Conservation (phyloP, 2,797 vertebrate species). For the Chrosomus eos region DNA sequence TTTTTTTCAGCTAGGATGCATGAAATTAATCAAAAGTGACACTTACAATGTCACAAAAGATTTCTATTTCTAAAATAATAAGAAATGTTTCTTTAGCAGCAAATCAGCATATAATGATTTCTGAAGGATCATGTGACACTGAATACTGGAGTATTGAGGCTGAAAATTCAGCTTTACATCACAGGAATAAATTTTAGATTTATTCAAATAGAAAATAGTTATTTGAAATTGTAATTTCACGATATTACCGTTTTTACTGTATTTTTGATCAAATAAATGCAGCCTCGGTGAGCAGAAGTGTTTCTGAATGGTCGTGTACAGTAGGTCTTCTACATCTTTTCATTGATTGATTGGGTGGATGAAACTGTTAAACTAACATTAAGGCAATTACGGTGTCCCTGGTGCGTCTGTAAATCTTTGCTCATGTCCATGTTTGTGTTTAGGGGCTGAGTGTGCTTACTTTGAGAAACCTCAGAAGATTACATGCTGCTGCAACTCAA, state of each 20-base stretch:
- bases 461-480: conserved; percentile 27
- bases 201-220: not conserved
- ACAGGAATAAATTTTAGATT: not conserved
- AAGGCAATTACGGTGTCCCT: not conserved
- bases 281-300: not conserved
- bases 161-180: not conserved
- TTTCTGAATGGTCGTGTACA: not conserved
- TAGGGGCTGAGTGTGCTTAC: not conserved
- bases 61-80: not conserved
- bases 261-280: not conserved
- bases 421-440: conserved; percentile 1
- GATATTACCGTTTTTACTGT: not conserved
- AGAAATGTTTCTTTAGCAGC: not conserved
- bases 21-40: not conserved
- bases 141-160: not conserved
- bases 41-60: not conserved
- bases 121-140: not conserved
- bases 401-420: not conserved
- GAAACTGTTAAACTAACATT: not conserved
- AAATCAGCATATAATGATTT: not conserved
- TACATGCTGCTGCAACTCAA: conserved; percentile 30
- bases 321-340: not conserved
- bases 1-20: not conserved
- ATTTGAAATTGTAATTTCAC: not conserved
- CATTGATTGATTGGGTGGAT: not conserved